Evolutionary conservation across 2,888 invertebrate genomes (phyloP), one percentile per base, ranked within the genome.

Genomic region (Caenorhabditis macrosperma): DNA sequence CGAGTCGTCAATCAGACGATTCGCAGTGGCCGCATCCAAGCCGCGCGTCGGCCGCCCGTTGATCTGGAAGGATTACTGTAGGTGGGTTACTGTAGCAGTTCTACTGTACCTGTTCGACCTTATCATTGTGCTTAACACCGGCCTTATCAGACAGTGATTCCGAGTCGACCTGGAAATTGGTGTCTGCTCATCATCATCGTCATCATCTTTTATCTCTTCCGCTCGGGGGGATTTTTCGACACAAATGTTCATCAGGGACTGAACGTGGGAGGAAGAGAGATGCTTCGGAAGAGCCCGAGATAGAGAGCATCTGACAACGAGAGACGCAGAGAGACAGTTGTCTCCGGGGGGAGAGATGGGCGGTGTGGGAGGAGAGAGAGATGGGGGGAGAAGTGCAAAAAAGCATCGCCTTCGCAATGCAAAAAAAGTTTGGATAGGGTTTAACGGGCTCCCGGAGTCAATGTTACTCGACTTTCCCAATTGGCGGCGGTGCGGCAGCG

Each of bases 101-200:
- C 33, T 68, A 48, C 38, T 0, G 52, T 67, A 80, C 82, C 72
- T 69, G 68, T 38, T 83, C 78, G 20, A 83, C 81, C 48, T 78
- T 78, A 41, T 85, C 85, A 61, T 74, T 82, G 44, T 79, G 60
- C 50, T 80, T 68, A 7, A 88, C 79, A 1, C 88, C 88, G 44
- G 88, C 88, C 59, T 87, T 87, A 33, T 88, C 87, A 3, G 88
- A 88, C 24, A 88, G 84, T 3, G 84, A 84, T 17, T 86, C 87
- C 9, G 66, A 33, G 33, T 88, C 86, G 24, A 88, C 79, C 87
- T 87, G 75, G 17, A 82, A 71, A 50, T 54, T 54, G 17, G 30
- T 54, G n/a, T 54, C n/a, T 54, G 52, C 30, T 54, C 50, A 50
- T 26, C 22, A n/a, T n/a, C n/a, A n/a, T n/a, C n/a, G n/a, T n/a